phyloP scores from a whole-genome alignment of 2,797 vertebrate species.

The Discoglossus pictus region DNA sequence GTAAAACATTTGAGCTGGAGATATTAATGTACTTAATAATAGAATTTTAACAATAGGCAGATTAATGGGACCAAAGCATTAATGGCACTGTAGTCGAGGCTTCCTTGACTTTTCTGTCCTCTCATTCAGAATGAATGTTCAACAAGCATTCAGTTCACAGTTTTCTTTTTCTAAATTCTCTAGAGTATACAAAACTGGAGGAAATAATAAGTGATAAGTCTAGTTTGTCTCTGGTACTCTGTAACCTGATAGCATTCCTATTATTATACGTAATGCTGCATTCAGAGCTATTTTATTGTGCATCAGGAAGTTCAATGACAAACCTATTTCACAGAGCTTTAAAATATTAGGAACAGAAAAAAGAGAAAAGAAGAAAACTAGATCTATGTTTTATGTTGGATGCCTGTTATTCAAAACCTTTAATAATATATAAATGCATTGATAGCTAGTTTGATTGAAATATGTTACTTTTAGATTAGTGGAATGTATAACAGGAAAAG shows the following conservation, averaged over 20 bases:
- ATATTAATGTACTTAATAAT: constrained; percentile 1
- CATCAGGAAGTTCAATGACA: constrained; percentile 25
- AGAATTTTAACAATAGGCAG: neutral
- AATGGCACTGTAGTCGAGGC: neutral
- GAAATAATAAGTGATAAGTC: constrained; percentile 10
- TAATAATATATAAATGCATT: constrained; percentile 34
- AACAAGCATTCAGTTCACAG: neutral
- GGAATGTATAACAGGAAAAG: too few relatives aligned
- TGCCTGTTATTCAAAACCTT: constrained; percentile 4
- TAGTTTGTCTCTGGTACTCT: constrained; percentile 2
- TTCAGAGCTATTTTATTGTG: constrained; percentile 1
- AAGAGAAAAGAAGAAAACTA: neutral
- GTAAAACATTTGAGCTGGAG: neutral
- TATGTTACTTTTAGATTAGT: too few relatives aligned
- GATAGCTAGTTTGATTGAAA: constrained; percentile 32
- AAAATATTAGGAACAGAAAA: constrained; percentile 12
- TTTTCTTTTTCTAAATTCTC: constrained; percentile 3
- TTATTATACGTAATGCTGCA: constrained; percentile 14
- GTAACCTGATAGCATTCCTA: constrained; percentile 23
- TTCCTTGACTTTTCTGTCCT: constrained; percentile 22
- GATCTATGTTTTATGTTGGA: constrained; percentile 11
- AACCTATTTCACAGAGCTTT: constrained; percentile 19
- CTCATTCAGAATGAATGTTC: constrained; percentile 4
- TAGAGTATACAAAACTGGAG: neutral
- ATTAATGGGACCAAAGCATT: constrained; percentile 11